Percentiles rank a stretch among this genome's conserved stretches.
Evolutionary conservation across 2,797 vertebrate genomes (phyloP).

Genomic region (Typhlichthys eigenmanni): DNA sequence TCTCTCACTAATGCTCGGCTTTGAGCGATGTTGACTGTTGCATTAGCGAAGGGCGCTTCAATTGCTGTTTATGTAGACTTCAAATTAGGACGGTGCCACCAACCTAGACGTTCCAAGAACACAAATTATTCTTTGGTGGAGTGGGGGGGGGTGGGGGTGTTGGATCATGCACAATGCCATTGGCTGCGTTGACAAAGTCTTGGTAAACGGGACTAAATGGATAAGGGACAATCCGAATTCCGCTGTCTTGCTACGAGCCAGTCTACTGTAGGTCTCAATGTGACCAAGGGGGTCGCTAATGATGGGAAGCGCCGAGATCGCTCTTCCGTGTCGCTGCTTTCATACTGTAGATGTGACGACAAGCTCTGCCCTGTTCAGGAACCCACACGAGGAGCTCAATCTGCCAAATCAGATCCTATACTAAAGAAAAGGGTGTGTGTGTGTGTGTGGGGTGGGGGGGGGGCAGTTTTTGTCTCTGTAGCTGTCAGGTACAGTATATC

Average conservation of each 20-base stretch:
- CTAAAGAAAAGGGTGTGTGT: constrained; percentile 22
- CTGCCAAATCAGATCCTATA: constrained; percentile 30
- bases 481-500: too few species aligned
- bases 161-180: constrained; percentile 57
- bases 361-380: constrained; percentile 25
- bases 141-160: constrained; percentile 7
- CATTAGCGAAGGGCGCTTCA: constrained; percentile 29
- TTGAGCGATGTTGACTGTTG: constrained; percentile 28
- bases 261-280: constrained; percentile 53
- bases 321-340: constrained; percentile 61
- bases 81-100: constrained; percentile 19
- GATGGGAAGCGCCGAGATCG: constrained; percentile 64
- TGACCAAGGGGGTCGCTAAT: constrained; percentile 70
- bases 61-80: constrained; percentile 43
- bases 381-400: constrained; percentile 9
- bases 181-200: constrained; percentile 62
- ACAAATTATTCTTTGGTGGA: constrained; percentile 65
- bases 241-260: constrained; percentile 51
- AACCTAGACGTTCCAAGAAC: constrained; percentile 41
- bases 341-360: constrained; percentile 29
- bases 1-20: constrained; percentile 22
- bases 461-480: too few species aligned
- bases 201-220: constrained; percentile 61
- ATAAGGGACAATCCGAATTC: constrained; percentile 54
- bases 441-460: not conserved